Conservation (phyloP, 1,140 invertebrate species). For the Drosophila sulfurigaster region DNA sequence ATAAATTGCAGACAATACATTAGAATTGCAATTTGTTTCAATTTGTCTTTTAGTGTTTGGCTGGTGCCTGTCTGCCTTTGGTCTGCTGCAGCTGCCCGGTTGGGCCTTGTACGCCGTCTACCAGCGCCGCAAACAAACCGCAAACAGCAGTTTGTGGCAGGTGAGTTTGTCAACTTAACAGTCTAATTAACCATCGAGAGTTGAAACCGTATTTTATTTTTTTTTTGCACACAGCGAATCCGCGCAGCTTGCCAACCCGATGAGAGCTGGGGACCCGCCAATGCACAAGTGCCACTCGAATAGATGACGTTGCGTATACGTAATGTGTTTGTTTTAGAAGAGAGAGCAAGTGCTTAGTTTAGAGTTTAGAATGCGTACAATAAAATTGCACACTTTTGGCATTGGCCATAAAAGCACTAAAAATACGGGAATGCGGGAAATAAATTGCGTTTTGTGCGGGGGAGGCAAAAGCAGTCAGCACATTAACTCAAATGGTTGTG, state of each 20-base stretch:
- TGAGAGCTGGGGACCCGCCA: conserved; percentile 64
- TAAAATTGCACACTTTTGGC: conserved; percentile 25
- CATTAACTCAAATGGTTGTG: not conserved
- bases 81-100: conserved; percentile 85
- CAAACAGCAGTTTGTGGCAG: conserved; percentile 46
- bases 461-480: conserved; percentile 2
- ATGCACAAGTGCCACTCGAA: conserved; percentile 45
- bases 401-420: not conserved
- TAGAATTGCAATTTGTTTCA: too few species aligned
- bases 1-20: too few species aligned
- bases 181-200: not conserved
- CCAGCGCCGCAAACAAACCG: conserved; percentile 38
- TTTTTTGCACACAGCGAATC: conserved; percentile 42
- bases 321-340: conserved; percentile 37
- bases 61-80: conserved; percentile 85
- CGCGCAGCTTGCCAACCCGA: conserved; percentile 57
- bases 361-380: conserved; percentile 21
- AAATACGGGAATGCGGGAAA: not conserved
- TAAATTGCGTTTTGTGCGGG: conserved; percentile 4
- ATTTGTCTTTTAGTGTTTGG: conserved; percentile 71
- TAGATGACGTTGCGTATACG: conserved; percentile 63
- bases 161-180: conserved; percentile 27
- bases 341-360: conserved; percentile 9
- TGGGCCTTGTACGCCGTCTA: conserved; percentile 82
- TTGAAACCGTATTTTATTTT: not conserved